These are phyloP conservation scores for Melieria crassipennis DNA, from an alignment of 2,888 invertebrate genomes.

Conservation along the genomic window DNA sequence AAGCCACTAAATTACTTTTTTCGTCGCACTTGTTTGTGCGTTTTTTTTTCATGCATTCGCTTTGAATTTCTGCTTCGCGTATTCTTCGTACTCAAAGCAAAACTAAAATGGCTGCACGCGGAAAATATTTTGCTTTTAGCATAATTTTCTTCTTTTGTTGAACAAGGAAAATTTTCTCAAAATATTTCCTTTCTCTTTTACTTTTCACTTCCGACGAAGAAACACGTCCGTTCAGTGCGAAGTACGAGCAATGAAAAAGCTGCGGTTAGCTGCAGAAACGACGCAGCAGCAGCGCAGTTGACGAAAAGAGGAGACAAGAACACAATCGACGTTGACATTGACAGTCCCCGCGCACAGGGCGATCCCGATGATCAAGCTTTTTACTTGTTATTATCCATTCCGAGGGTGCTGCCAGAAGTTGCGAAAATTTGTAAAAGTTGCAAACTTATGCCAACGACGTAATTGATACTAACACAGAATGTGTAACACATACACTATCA, in stretches of 20 bases:
- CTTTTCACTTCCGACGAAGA: constrained; percentile 41
- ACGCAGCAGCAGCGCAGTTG: not conserved
- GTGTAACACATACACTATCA: no score
- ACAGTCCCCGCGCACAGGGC: not conserved
- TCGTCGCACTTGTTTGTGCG: not conserved
- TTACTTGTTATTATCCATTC: no score
- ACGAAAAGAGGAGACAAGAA: not conserved
- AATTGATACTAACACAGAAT: no score
- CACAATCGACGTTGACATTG: not conserved
- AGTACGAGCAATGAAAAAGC: not conserved
- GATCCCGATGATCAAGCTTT: no score
- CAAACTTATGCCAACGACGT: no score
- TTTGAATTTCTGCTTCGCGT: not conserved
- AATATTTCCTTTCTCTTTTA: constrained; percentile 24
- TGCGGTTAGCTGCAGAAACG: no score
- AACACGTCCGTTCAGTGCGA: not conserved
- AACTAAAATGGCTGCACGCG: no score
- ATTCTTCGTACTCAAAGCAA: not conserved
- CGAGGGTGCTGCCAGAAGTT: no score
- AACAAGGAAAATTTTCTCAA: not conserved
- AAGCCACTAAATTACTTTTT: not conserved
- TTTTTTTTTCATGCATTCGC: not conserved
- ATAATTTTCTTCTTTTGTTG: not conserved
- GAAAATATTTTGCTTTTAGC: no score
- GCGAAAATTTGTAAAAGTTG: no score